Conservation (phyloP, 2,888 invertebrate genomes). For the Caprella mutica region DNA sequence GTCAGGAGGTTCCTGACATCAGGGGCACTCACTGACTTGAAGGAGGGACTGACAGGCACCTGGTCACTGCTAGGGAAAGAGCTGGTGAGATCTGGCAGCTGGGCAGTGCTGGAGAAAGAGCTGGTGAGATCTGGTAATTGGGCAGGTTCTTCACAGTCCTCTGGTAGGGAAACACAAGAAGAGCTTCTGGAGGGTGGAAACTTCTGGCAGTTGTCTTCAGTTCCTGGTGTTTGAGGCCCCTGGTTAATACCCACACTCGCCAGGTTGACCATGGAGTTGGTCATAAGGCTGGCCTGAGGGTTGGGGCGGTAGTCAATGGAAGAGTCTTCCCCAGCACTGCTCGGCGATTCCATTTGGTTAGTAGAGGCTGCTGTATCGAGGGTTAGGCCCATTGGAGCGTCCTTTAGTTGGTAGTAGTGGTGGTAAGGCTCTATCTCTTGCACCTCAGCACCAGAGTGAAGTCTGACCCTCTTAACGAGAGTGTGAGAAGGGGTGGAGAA, state of each 20-base stretch:
- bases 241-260: slow-evolving; percentile 30
- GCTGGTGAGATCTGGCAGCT: too few species aligned
- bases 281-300: slow-evolving; percentile 27
- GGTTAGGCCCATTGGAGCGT: slow-evolving; percentile 7
- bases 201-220: too few species aligned
- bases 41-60: too few species aligned
- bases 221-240: slow-evolving; percentile 10
- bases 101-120: too few species aligned
- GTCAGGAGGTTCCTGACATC: too few species aligned
- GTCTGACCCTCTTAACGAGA: slow-evolving; percentile 6
- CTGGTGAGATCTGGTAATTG: too few species aligned
- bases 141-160: too few species aligned
- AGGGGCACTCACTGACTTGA: slow-evolving; percentile 6
- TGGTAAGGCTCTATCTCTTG: slow-evolving; percentile 7
- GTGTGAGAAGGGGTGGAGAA: not conserved
- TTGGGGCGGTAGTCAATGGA: slow-evolving; percentile 24
- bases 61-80: too few species aligned
- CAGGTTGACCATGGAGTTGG: slow-evolving; percentile 32
- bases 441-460: slow-evolving; percentile 8
- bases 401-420: not conserved
- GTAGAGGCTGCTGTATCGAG: not conserved
- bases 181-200: not conserved
- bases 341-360: not conserved
- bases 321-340: slow-evolving; percentile 9
- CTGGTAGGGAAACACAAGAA: not conserved